Evolutionary conservation across 2,113 vertebrate genomes (phyloP).

Genomic region (Syngnathus floridae): DNA sequence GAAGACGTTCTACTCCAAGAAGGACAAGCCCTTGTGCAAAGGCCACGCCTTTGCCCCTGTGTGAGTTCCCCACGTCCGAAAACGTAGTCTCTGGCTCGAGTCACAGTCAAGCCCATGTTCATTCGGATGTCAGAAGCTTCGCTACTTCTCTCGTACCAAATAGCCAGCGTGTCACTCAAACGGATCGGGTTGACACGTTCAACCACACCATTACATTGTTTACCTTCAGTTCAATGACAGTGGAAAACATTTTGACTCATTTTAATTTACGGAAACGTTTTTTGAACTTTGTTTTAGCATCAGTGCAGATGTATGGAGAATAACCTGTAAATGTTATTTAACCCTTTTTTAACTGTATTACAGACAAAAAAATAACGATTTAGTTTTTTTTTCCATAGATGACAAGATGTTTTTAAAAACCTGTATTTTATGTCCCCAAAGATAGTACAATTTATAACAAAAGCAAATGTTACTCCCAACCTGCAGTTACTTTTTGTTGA

Average conservation of each 20-base stretch:
- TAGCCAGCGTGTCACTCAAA: conserved; percentile 28
- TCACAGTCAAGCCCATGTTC: conserved; percentile 11
- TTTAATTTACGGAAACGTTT: background rate
- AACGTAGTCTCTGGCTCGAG: conserved; percentile 10
- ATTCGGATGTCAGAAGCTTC: conserved; percentile 34
- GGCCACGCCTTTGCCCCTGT: conserved; percentile 94
- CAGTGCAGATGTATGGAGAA: background rate
- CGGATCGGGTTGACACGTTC: conserved; percentile 20
- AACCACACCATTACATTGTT: background rate
- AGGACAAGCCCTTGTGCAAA: conserved; percentile 99
- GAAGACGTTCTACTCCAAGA: conserved; percentile 99
- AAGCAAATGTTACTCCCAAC: conserved; percentile 21
- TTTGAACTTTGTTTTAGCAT: background rate
- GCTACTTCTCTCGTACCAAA: conserved; percentile 28
- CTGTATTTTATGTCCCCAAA: background rate
- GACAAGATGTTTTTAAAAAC: background rate
- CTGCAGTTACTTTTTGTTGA: conserved; percentile 18
- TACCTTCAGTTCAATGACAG: conserved; percentile 1
- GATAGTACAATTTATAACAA: conserved; percentile 7
- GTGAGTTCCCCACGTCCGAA: conserved; percentile 60
- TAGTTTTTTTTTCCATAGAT: background rate
- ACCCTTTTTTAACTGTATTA: background rate
- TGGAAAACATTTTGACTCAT: background rate
- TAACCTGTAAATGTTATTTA: background rate
- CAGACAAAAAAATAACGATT: background rate